Conservation (phyloP, 1,140 invertebrate genomes). For the Zaprionus gabonicus region DNA sequence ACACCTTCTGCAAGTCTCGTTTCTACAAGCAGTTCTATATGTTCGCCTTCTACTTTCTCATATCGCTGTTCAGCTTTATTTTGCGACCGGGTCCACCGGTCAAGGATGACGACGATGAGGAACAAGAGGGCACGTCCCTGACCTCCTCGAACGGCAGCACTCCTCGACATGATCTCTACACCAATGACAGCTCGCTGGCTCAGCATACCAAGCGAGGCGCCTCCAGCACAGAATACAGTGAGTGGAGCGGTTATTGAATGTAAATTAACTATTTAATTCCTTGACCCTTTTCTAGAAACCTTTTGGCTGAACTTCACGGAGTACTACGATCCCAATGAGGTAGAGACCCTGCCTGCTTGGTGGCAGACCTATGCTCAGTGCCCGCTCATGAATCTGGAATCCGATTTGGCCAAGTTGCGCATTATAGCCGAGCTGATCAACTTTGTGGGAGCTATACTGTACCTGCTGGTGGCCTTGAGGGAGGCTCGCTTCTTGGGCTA, state of each 20-base stretch:
- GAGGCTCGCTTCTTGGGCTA: slow-evolving; percentile 93
- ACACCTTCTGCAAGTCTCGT: slow-evolving; percentile 97
- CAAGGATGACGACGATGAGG: slow-evolving; percentile 72
- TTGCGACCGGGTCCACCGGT: slow-evolving; percentile 90
- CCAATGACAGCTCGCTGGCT: slow-evolving; percentile 21
- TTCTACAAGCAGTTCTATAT: slow-evolving; percentile 97
- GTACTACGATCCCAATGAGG: slow-evolving; percentile 76
- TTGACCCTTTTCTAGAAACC: slow-evolving; percentile 56
- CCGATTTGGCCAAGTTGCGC: slow-evolving; percentile 85
- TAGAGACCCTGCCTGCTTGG: slow-evolving; percentile 72
- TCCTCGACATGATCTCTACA: slow-evolving; percentile 48
- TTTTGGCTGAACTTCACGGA: slow-evolving; percentile 84
- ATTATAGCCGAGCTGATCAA: slow-evolving; percentile 89
- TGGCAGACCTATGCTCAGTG: slow-evolving; percentile 83
- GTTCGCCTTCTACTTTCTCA: slow-evolving; percentile 94
- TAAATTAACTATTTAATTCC: too few species aligned
- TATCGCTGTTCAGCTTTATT: slow-evolving; percentile 94
- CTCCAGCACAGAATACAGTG: slow-evolving; percentile 65
- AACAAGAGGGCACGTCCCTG: slow-evolving; percentile 39
- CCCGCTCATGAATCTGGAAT: slow-evolving; percentile 82
- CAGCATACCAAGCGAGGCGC: slow-evolving; percentile 57
- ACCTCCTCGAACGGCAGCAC: slow-evolving; percentile 39
- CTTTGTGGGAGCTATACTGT: slow-evolving; percentile 91
- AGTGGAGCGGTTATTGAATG: too few species aligned
- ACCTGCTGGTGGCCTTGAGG: slow-evolving; percentile 91